Evolutionary conservation across 1,140 invertebrate species (phyloP), one percentile per base, ranked within the genome.

Genomic region (Pseudomyrmex sp.): DNA sequence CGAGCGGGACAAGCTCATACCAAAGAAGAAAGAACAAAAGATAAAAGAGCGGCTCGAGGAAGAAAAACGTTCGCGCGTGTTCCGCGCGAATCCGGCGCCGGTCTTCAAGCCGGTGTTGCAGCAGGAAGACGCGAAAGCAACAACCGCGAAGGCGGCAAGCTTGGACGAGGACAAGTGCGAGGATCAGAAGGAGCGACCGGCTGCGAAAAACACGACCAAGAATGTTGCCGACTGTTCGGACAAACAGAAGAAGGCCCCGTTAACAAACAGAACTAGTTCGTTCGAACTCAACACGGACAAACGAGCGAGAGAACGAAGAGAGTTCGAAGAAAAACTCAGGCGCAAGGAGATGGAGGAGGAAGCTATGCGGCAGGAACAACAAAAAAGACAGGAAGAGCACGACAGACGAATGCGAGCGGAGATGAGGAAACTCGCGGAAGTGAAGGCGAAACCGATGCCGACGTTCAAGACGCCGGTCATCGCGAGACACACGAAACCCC

Each of bases 41-140:
- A 91, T 95, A 0, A 94, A 95, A 54, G 94, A 95, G 86, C 92
- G 95, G 82, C 82, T 94, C 0, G 88, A 93, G 3, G 91, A 94
- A 58, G 91, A 94, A 48, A 94, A 93, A 52, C 94, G 93, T 65
- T 23, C 87, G 13, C 85, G 91, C 1, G 89, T 93, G 8, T 96
- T 95, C 83, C 95, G 95, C 80, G 95, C 95, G 1, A 95, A 95
- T 73, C 95, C 95, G 2, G 90, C 92, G 23, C 95, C 95, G 0
- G 77, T 88, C 20, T 93, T 93, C 35, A 93, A 94, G 66, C 90
- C 91, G 2, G 90, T 93, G 7, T 54, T 90, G 5, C 84, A 93
- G 0, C 84, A 82, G 90, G 89, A 15, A 69, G 54, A 61, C 80
- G 83, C 35, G 1, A 5, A 35, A 7, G 5, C 0, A 83, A 80